A percentile compares a stretch with the other conserved stretches of the same genome.
phyloP scores from a whole-genome alignment of 2,797 vertebrate genomes.

The Antennarius maculatus region DNA sequence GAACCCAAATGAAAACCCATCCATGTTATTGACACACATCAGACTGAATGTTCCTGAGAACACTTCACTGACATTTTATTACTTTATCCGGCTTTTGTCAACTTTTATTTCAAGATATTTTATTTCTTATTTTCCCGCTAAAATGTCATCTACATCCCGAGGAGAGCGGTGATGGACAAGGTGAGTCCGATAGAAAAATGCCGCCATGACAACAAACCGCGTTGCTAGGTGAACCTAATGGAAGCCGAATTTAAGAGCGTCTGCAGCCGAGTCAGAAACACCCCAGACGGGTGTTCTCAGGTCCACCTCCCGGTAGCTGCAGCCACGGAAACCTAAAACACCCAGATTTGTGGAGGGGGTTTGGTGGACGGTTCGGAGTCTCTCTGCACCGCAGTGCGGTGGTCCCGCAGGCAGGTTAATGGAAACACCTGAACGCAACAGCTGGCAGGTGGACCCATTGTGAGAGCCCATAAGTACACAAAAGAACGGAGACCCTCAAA shows the following conservation, averaged over 20 bases:
- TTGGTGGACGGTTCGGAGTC: background rate
- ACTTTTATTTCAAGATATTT: no score
- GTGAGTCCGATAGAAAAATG: background rate
- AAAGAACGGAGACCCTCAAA: no score
- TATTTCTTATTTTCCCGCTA: background rate
- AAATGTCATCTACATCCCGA: background rate
- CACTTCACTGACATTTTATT: fast-evolving
- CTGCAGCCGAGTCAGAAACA: fast-evolving
- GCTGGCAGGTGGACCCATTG: conserved; percentile 4
- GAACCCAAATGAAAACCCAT: background rate
- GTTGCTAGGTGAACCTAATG: background rate
- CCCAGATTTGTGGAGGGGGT: conserved; percentile 2
- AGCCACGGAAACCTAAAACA: background rate
- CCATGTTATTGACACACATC: no score
- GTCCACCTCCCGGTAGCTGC: fast-evolving
- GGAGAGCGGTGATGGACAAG: background rate
- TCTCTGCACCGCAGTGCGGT: conserved; percentile 45
- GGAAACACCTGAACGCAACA: conserved; percentile 27
- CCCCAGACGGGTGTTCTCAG: fast-evolving
- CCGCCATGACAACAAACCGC: fast-evolving
- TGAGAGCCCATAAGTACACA: no score
- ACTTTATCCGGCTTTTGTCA: background rate
- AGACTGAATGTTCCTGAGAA: background rate
- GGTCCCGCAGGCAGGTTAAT: conserved; percentile 16
- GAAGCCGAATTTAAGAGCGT: background rate